Conservation (phyloP, 2,797 vertebrate genomes). For the Dermochelys coriacea region DNA sequence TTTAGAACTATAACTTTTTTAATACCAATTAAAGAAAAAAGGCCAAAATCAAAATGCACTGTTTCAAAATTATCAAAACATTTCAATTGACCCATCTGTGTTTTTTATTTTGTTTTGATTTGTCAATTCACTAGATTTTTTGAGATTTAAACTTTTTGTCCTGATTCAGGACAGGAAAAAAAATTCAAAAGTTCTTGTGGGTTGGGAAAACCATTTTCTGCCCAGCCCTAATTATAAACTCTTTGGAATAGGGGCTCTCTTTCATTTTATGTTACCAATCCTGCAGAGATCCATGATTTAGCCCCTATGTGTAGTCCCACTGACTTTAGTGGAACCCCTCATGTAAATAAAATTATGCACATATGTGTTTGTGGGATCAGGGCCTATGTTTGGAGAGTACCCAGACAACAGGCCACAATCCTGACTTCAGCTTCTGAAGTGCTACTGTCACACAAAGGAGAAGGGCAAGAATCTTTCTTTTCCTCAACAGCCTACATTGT, state of each 20-base stretch:
- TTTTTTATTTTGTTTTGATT: not conserved
- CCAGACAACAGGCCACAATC: not conserved
- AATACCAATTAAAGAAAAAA: no score
- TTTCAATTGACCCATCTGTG: not conserved
- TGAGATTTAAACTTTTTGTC: not conserved
- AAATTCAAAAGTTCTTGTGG: not conserved
- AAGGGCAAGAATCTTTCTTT: not conserved
- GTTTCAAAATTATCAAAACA: not conserved
- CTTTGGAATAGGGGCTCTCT: not conserved
- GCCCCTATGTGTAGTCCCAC: not conserved
- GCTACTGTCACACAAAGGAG: not conserved
- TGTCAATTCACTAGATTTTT: not conserved
- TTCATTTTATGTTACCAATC: not conserved
- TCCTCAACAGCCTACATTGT: not conserved
- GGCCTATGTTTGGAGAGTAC: not conserved
- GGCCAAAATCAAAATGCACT: not conserved
- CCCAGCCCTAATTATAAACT: not conserved
- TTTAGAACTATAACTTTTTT: no score
- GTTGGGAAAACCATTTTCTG: not conserved
- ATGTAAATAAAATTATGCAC: not conserved
- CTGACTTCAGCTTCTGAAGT: not conserved
- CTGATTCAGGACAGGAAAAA: not conserved
- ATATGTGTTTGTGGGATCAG: not conserved
- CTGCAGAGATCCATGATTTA: not conserved
- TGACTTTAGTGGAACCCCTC: fast-evolving